Conservation (phyloP, 2,113 vertebrate genomes). For the Spheniscus mendiculus region DNA sequence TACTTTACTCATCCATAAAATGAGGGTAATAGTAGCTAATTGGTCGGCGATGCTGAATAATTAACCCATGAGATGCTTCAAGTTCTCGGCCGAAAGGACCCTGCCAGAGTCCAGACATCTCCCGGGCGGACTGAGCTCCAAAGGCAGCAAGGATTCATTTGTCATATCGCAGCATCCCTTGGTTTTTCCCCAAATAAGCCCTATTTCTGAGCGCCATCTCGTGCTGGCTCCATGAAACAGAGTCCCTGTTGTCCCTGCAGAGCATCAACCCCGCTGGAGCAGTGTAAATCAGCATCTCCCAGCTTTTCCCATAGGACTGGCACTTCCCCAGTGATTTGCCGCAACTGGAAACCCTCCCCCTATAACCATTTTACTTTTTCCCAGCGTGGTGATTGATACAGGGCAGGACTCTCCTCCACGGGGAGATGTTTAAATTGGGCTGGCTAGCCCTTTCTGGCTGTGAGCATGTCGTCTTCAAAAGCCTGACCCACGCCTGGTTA, state of each 20-base stretch:
- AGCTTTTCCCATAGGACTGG: background rate
- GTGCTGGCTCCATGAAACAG: conserved; percentile 33
- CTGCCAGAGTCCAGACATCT: background rate
- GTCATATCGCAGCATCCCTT: background rate
- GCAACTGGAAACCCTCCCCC: background rate
- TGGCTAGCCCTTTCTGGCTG: background rate
- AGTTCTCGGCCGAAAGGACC: background rate
- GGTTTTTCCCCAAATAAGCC: background rate
- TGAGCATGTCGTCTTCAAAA: background rate
- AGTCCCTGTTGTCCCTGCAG: background rate
- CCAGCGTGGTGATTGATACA: background rate
- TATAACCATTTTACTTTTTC: background rate
- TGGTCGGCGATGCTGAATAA: background rate
- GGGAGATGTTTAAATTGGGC: background rate
- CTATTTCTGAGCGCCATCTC: conserved; percentile 64
- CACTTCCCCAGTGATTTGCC: background rate
- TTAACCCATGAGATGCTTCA: conserved; percentile 1
- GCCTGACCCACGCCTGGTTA: background rate
- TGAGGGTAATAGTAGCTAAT: conserved; percentile 50
- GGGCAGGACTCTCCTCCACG: rapidly evolving
- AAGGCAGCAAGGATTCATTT: background rate
- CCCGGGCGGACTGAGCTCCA: background rate
- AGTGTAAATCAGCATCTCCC: background rate
- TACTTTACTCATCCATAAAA: conserved; percentile 61
- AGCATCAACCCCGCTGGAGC: rapidly evolving